Base-by-base conservation (phyloP, 1,140 invertebrate species). In the Scaptomyza hsui region DNA sequence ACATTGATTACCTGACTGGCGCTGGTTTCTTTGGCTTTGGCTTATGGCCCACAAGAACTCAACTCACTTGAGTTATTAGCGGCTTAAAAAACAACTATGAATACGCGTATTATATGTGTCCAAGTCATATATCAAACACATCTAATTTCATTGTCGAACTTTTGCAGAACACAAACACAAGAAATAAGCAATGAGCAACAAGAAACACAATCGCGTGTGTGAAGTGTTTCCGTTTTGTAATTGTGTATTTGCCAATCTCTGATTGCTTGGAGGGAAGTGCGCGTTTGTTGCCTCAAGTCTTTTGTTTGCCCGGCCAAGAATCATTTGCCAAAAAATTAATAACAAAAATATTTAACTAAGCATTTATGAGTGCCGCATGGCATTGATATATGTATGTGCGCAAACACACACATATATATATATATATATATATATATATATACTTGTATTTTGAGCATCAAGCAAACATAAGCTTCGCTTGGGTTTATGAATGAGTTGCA, bases 151-250 rank as follows among this genome's bases (percentile, higher is more conserved):
- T 70, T 60, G 52, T 26, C 32, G 64, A 60, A 21, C 37, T 55
- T 61, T 72, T 57, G 68, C 75, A 72, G 65, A 78, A 62, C 41
- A 63, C 41, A 26, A 18, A 45, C 12, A 45, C 44, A 45, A 18
- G 24, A 44, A 29, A 29, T 29, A 29, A 29, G 24, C 26, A 29
- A 29, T 1, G 9, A 29, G 9, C 6, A 9, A 9, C 6, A 9
- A 4, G 24, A 29, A 7, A 12, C n/a, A n/a, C 7, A 37, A 37
- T 37, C 44, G 6, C n/a, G 18, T 49, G 44, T 45, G 41, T 41
- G 6, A 19, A 72, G 59, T 68, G 77, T 74, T 86, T 85, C 79
- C 79, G 79, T 78, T 83, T 83, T 83, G 79, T 81, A 77, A 71
- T 83, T 86, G 73, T 73, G 69, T 57, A 64, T 85, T 79, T 72